Evolutionary conservation across 2,797 vertebrate genomes (phyloP).

Genomic region (Bovichtus diacanthus): DNA sequence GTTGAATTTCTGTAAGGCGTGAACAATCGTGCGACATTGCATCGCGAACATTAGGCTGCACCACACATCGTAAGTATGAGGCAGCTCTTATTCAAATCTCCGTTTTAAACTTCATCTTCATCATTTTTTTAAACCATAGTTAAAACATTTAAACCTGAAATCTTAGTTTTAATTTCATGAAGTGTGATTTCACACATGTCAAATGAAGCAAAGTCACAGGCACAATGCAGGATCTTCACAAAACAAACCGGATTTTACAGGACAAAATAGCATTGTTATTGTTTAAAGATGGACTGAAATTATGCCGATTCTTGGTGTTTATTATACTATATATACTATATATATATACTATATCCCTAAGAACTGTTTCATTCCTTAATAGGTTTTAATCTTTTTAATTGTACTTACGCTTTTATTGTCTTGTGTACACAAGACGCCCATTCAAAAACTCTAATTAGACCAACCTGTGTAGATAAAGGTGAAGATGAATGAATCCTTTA

Average conservation of each 20-base stretch:
- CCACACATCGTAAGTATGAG: not conserved
- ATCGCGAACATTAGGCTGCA: not conserved
- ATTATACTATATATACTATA: no score
- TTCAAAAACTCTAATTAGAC: not conserved
- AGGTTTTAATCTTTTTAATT: not conserved
- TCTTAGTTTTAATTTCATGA: not conserved
- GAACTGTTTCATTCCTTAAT: not conserved
- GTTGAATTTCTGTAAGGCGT: not conserved
- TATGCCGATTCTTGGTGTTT: not conserved
- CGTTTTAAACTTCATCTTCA: not conserved
- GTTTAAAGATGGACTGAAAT: not conserved
- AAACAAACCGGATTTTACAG: no score
- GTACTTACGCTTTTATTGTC: not conserved
- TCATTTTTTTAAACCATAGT: not conserved
- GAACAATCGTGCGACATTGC: not conserved
- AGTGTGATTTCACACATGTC: no score
- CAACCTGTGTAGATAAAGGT: not conserved
- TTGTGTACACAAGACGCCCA: not conserved
- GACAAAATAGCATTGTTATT: not conserved
- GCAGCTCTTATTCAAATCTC: not conserved
- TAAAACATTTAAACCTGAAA: not conserved
- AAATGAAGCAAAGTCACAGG: not conserved
- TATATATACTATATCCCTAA: no score
- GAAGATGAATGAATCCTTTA: no score
- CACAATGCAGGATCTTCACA: not conserved